Percentiles rank a stretch among this genome's conserved stretches.
Conservation (phyloP, 2,888 invertebrate species). For the Pheosia gnoma region DNA sequence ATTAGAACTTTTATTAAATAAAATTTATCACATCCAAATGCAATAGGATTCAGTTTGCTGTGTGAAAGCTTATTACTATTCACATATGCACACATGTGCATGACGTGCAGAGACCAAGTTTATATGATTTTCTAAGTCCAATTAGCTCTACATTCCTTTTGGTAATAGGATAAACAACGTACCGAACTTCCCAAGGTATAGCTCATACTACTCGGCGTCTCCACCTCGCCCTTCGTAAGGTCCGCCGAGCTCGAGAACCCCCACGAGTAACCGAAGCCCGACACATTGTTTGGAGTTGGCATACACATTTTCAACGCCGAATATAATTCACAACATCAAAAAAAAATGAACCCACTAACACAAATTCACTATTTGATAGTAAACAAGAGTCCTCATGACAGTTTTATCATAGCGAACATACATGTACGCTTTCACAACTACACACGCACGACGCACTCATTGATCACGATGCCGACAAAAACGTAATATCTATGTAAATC, state of each 20-base stretch:
- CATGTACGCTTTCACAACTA: constrained; percentile 81
- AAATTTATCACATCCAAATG: constrained; percentile 8
- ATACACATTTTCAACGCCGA: constrained; percentile 76
- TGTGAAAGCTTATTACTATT: constrained; percentile 30
- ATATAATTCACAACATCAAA: constrained; percentile 56
- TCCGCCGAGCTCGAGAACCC: constrained; percentile 80
- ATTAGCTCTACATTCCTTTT: not conserved
- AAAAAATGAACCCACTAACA: constrained; percentile 73
- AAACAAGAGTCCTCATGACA: constrained; percentile 80
- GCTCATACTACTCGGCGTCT: constrained; percentile 78
- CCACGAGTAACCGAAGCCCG: constrained; percentile 82
- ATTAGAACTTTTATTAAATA: constrained; percentile 14
- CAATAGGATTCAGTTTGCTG: constrained; percentile 13
- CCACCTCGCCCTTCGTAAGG: constrained; percentile 79
- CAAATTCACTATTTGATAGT: constrained; percentile 76
- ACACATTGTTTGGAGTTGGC: constrained; percentile 82
- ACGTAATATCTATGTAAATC: constrained; percentile 47
- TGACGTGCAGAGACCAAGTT: not conserved
- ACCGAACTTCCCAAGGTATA: constrained; percentile 81
- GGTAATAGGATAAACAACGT: constrained; percentile 36
- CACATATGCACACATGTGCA: constrained; percentile 23
- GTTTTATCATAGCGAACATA: constrained; percentile 78
- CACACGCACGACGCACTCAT: constrained; percentile 76
- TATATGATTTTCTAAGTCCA: not conserved
- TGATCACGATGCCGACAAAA: constrained; percentile 67